phyloP scores from a whole-genome alignment of 1,140 invertebrate species.

The Chrysomallon squamiferum region DNA sequence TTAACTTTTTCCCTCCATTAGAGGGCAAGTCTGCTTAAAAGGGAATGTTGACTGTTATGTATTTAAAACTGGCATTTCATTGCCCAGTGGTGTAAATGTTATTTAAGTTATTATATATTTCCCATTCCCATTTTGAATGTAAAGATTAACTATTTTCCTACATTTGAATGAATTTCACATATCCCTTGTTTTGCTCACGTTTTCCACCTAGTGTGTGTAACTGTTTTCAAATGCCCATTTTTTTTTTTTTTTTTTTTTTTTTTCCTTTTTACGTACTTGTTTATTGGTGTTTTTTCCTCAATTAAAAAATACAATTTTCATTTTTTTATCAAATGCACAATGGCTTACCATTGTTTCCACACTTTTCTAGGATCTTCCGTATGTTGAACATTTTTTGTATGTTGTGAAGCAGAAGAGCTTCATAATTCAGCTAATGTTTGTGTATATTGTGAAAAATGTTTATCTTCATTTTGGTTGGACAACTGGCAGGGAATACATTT shows the following conservation, averaged over 20 bases:
- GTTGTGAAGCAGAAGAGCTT: too few relatives aligned
- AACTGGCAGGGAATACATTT: too few relatives aligned
- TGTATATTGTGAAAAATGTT: too few relatives aligned
- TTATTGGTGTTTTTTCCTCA: too few relatives aligned
- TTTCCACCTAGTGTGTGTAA: neutral
- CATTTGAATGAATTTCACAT: constrained; percentile 5
- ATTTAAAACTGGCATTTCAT: constrained; percentile 1
- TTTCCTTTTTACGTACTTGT: too few relatives aligned
- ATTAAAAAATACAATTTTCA: neutral
- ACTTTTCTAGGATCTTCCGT: neutral
- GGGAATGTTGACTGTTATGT: constrained; percentile 9
- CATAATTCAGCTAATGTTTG: too few relatives aligned
- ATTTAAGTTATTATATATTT: constrained; percentile 9
- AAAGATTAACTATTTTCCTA: constrained; percentile 7
- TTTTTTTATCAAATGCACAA: neutral
- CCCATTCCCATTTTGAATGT: constrained; percentile 5
- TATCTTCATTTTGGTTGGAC: too few relatives aligned
- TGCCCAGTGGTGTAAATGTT: constrained; percentile 5
- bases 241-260: neutral
- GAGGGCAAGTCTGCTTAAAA: constrained; percentile 3
- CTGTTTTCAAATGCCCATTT: too few relatives aligned
- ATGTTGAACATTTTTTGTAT: too few relatives aligned
- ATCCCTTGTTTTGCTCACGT: constrained; percentile 6
- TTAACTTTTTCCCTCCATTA: neutral
- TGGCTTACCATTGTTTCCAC: neutral